Evolutionary conservation across 2,888 invertebrate genomes (phyloP), one percentile per base, ranked within the genome.

Genomic region (Drosophila monieri): DNA sequence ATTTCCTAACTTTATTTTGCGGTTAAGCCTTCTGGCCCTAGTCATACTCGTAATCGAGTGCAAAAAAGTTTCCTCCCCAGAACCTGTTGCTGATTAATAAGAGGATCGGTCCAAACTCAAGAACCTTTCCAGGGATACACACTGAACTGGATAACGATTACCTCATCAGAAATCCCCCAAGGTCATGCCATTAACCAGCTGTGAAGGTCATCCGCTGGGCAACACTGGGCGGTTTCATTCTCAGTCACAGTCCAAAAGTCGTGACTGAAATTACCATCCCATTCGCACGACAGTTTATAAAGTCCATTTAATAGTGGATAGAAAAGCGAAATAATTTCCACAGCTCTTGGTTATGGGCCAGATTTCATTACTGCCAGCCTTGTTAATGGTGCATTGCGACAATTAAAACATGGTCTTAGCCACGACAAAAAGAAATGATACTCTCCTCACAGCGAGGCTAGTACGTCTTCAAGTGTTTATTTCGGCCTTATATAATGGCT

Each of bases 351-450:
- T 55, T 67, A 41, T 67, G 46, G 35, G 8, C 30, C 10, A 27
- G 35, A 67, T 59, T 67, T 68, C 59, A 53, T 68, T 44, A 53
- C 48, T 37, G 47, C 46, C 52, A 67, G 39, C n/a, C 32, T 58
- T 32, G 52, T 67, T 57, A 37, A 65, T 47, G 58, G 39, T 27
- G n/a, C 10, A 48, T 56, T 58, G 44, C 41, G 52, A 56, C 72
- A 72, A 68, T 72, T 75, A 49, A 58, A 56, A 18, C 23, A 35
- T 35, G 25, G 41, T 67, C 72, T 67, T 56, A 35, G 27, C 43
- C 43, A 46, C 21, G 48, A 65, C 66, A 54, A 62, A 75, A 59
- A 57, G 41, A 67, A 52, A 67, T 58, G 41, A 6, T 35, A 67
- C 39, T 30, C 44, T 55, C 60, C 56, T 61, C 62, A 30, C 44